phyloP scores from a whole-genome alignment of 2,797 vertebrate species.

The Gymnopithys bicolor region DNA sequence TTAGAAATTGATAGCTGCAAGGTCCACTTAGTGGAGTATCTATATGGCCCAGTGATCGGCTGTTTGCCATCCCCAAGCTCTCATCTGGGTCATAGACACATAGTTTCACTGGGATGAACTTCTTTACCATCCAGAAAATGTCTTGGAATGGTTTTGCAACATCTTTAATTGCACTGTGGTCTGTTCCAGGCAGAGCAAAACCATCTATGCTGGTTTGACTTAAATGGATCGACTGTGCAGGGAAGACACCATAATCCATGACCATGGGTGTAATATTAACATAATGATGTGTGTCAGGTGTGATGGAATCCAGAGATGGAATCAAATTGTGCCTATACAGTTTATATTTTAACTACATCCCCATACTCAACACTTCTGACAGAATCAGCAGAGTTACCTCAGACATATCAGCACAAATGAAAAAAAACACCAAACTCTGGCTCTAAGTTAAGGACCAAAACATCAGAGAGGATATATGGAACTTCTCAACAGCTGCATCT shows the following conservation, averaged over 20 bases:
- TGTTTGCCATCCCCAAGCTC: not conserved
- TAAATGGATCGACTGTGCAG: not conserved
- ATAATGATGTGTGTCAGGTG: not conserved
- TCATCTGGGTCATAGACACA: not conserved
- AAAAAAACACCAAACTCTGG: not conserved
- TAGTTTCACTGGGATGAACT: not conserved
- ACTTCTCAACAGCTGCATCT: not conserved
- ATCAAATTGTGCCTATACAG: not conserved
- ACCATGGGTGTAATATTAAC: fast-evolving
- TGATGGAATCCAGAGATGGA: not conserved
- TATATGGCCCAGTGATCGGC: not conserved
- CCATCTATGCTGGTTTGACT: not conserved
- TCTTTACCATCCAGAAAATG: not conserved
- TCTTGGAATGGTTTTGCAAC: not conserved
- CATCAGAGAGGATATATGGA: fast-evolving
- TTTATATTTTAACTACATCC: not conserved
- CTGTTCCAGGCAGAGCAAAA: not conserved
- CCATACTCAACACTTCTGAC: not conserved
- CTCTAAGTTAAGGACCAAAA: not conserved
- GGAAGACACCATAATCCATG: not conserved
- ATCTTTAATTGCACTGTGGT: not conserved
- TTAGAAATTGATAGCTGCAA: not conserved
- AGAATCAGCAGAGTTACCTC: not conserved
- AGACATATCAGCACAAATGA: not conserved
- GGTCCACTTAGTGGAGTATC: not conserved